Base-by-base conservation (phyloP, 2,113 vertebrate species). In the Chitala chitala region DNA sequence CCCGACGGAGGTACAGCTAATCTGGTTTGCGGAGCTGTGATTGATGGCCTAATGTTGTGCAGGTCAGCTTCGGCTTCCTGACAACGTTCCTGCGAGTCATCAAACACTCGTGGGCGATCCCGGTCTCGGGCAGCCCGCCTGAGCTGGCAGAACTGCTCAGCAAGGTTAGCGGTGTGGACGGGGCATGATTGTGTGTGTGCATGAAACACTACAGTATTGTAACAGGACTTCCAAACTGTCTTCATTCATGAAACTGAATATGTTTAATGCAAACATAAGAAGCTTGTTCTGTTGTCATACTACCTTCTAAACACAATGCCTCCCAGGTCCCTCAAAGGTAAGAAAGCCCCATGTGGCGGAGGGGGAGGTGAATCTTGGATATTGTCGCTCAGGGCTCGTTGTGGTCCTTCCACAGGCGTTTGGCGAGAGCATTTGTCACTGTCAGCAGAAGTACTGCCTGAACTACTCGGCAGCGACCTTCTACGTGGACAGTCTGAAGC, bases 401-500 rank as follows among this genome's bases (percentile, higher is more conserved):
- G 76, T 79, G 26, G 20, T 48, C 7, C 31, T 12, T 63, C 79
- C 86, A 81, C 87, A 92, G 91, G 85, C 82, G 55, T 96, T 97
- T 84, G 84, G 82, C 72, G 92, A 91, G 48, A 90, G 90, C 75
- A 87, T 97, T 61, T 96, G 94, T 79, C 90, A 92, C 82, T 93
- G 89, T 77, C 92, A 96, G 75, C 93, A 97, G 84, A 93, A 91
- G 74, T 96, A 96, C 86, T 96, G 94, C 82, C 90, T 94, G 76
- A 96, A 96, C 82, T 96, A 98, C 81, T 89, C 94, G 8, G 85
- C 93, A 0, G 90, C 94, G 73, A 75, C 94, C 75, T 86, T 95
- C 83, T 96, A 96, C 86, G 88, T 97, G 81, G 92, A 96, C 86
- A 91, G 78, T 72, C 86, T 97, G 85, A 95, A 89, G 81, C 84